Conservation (phyloP, 2,888 invertebrate genomes). For the Aporophyla lueneburgensis region DNA sequence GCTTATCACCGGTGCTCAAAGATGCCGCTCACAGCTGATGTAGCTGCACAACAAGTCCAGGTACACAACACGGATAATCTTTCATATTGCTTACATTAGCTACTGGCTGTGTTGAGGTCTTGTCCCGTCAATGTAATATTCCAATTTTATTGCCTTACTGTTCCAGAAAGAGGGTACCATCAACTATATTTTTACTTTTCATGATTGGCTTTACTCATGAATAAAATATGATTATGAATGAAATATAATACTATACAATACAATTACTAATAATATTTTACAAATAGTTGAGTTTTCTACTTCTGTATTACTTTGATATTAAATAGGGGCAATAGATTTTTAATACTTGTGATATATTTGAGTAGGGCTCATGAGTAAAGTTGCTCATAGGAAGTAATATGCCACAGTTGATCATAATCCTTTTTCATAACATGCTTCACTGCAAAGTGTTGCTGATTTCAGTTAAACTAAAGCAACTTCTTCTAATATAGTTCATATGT, state of each 20-base stretch:
- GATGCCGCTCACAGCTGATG: constrained; percentile 95
- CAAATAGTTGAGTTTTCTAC: too few relatives aligned
- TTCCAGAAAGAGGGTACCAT: not conserved
- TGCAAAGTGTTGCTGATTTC: not conserved
- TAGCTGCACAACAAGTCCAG: constrained; percentile 93
- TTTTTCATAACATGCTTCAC: not conserved
- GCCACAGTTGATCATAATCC: too few relatives aligned
- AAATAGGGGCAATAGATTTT: too few relatives aligned
- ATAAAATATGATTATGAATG: too few relatives aligned
- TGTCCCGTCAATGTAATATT: not conserved
- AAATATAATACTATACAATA: too few relatives aligned
- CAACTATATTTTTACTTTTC: too few relatives aligned
- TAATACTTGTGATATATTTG: too few relatives aligned
- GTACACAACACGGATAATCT: constrained; percentile 64
- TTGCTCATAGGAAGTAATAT: too few relatives aligned
- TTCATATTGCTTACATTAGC: not conserved
- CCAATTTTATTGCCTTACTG: not conserved
- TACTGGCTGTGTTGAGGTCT: not conserved
- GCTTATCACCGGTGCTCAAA: constrained; percentile 87
- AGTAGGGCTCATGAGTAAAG: too few relatives aligned
- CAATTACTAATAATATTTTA: too few relatives aligned
- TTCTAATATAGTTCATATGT: not conserved
- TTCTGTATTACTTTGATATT: too few relatives aligned
- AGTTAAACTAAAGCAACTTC: not conserved
- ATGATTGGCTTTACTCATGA: too few relatives aligned